Base-by-base conservation (phyloP, 2,797 vertebrate species). In the Smutsia gigantea region DNA sequence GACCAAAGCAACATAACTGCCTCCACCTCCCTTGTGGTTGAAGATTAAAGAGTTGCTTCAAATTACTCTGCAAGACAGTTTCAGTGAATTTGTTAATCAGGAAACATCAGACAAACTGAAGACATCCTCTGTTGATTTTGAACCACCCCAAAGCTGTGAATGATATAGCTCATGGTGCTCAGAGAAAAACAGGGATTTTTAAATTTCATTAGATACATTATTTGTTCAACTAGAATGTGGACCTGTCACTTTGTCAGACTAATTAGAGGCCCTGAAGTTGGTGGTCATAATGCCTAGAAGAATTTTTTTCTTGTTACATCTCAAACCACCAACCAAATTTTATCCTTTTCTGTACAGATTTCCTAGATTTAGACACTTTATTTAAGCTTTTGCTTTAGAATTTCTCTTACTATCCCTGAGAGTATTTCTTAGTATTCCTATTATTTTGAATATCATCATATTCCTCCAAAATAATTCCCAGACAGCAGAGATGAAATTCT, bases 201-300 rank as follows among this genome's bases (percentile, higher is more conserved):
- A 46, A 95, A 95, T 95, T 96, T 97, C 89, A 95, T 96, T 94
- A 94, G 86, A 79, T 59, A 81, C 55, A 87, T 66, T 88, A 89
- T 96, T 92, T 93, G 91, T 86, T 97, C 94, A 93, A 49, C 83
- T 81, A 87, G 71, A 82, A 92, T 71, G 29, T 84, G n/a, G 87
- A 88, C 79, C 93, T 97, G 86, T 93, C 89, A 96, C 53, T 86
- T 72, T 96, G 95, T 94, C 90, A 81, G 68, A 90, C 87, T 97
- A 97, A 96, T 95, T 95, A 96, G 95, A 82, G 57, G 2, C 87
- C 59, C 63, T 85, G 63, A 85, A 66, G 82, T 63, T 55, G 55
- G 78, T 93, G 87, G 89, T 72, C 79, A 79, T n/a, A 95, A 89
- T 39, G 39, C 71, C 77, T 83, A 86, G 78, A 95, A 95, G 74